Percentiles rank a stretch among this genome's conserved stretches.
Evolutionary conservation across 2,113 vertebrate species (phyloP).

Genomic region (Pachypanchax playfairii): DNA sequence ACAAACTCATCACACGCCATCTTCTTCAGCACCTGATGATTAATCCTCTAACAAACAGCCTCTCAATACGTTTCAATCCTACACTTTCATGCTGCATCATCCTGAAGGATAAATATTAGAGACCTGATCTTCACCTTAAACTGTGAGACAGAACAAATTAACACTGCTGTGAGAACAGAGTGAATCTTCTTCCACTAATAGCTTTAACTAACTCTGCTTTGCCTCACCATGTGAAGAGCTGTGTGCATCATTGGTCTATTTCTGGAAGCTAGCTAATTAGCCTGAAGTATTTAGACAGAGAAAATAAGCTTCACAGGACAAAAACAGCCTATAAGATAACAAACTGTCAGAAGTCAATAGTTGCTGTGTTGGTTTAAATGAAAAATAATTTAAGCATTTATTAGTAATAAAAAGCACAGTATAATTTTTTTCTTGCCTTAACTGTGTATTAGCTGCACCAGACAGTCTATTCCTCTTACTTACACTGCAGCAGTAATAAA

Average conservation of each 20-base stretch:
- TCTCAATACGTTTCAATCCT: too few relatives aligned
- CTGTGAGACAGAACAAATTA: constrained; percentile 2
- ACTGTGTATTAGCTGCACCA: too few relatives aligned
- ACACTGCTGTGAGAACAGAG: constrained; percentile 13
- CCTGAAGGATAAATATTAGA: not conserved
- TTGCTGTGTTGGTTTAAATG: constrained; percentile 1
- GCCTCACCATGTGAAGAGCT: constrained; percentile 37
- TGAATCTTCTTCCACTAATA: constrained; percentile 26
- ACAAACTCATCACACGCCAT: too few relatives aligned
- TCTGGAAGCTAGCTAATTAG: constrained; percentile 62
- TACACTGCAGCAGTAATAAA: not conserved
- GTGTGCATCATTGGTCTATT: constrained; percentile 67
- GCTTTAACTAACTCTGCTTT: constrained; percentile 49
- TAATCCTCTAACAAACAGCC: too few relatives aligned
- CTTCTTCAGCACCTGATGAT: too few relatives aligned
- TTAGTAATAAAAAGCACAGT: too few relatives aligned
- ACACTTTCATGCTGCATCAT: too few relatives aligned
- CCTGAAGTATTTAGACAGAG: constrained; percentile 62
- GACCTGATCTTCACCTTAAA: not conserved
- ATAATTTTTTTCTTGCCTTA: too few relatives aligned
- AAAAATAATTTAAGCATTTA: not conserved
- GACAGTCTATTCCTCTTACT: not conserved
- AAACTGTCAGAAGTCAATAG: constrained; percentile 11
- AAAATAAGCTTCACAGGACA: constrained; percentile 51
- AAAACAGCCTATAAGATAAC: constrained; percentile 33